Evolutionary conservation across 2,113 vertebrate species (phyloP), one percentile per base, ranked within the genome.

Genomic region (Climacteris rufus): DNA sequence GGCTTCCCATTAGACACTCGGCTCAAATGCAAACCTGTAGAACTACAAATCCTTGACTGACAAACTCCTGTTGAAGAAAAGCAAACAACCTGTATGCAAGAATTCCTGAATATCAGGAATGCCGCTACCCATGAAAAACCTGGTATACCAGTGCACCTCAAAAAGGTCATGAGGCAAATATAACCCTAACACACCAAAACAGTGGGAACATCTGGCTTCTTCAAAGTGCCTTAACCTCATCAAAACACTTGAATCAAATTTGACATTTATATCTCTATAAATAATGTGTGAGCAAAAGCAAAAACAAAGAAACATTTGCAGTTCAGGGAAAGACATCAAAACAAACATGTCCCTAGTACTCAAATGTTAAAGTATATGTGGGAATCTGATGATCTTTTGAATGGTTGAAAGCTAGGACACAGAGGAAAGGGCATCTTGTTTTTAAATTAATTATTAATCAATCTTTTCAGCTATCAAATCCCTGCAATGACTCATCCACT

Each of bases 401-500:
- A 88, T 8, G 37, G 79, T 33, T 90, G 45, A 84, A 95, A 92
- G 53, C 72, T 35, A 57, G 87, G 80, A 75, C 87, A 82, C 27
- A 74, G 35, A 90, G 85, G 72, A 92, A 81, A 89, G 52, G 65
- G 61, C 61, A 78, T 88, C 82, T 96, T 88, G 84, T 9, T 92
- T 95, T 83, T 24, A 92, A 83, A 94, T 97, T 95, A 96, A 96
- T 96, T 94, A 96, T 95, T 96, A 94, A 97, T 93, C 75, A 78
- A 37, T 52, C 88, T 83, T 94, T 96, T 92, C 64, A 94, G 86
- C 83, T 60, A 78, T 88, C 92, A 94, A 93, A 94, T 12, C 52
- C 64, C 64, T 96, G 79, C 86, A 93, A 92, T 95, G 96, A 96
- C 83, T 95, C 93, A 96, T 86, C 60, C 71, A 66, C 71, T 90